Evolutionary conservation across 2,797 vertebrate species (phyloP).

Genomic region (Borostomias antarcticus): DNA sequence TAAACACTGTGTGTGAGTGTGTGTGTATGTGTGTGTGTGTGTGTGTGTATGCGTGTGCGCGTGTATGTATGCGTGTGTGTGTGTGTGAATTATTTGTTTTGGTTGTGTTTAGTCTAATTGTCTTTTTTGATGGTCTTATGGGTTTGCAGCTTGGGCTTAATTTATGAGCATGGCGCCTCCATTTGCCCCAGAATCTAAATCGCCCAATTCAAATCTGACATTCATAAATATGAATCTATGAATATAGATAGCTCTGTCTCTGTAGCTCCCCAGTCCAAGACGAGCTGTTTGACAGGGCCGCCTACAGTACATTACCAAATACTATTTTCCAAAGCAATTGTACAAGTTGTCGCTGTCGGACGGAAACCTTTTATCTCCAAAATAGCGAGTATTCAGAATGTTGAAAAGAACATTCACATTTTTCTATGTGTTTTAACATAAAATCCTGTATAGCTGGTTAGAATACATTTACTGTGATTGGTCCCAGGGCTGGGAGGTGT

Average conservation of each 20-base stretch:
- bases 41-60: background rate
- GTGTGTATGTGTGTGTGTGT: background rate
- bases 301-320: too few species aligned
- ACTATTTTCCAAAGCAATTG: too few species aligned
- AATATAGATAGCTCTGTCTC: constrained; percentile 1
- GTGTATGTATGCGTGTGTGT: background rate
- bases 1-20: background rate
- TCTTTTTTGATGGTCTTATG: constrained; percentile 25
- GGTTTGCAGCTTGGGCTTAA: constrained; percentile 15
- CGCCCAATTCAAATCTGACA: constrained; percentile 7
- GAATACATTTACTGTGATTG: too few species aligned
- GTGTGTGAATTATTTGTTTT: background rate
- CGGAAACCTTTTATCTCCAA: too few species aligned
- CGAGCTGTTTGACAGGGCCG: too few species aligned
- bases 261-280: background rate
- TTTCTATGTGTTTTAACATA: too few species aligned
- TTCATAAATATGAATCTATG: background rate
- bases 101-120: constrained; percentile 17
- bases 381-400: too few species aligned
- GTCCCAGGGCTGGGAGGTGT: too few species aligned
- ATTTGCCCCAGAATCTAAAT: constrained; percentile 24
- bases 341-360: too few species aligned
- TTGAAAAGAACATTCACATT: too few species aligned
- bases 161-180: constrained; percentile 13
- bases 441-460: too few species aligned